Evolutionary conservation across 2,113 vertebrate genomes (phyloP), one percentile per base, ranked within the genome.

Genomic region (Calyptomena viridis): DNA sequence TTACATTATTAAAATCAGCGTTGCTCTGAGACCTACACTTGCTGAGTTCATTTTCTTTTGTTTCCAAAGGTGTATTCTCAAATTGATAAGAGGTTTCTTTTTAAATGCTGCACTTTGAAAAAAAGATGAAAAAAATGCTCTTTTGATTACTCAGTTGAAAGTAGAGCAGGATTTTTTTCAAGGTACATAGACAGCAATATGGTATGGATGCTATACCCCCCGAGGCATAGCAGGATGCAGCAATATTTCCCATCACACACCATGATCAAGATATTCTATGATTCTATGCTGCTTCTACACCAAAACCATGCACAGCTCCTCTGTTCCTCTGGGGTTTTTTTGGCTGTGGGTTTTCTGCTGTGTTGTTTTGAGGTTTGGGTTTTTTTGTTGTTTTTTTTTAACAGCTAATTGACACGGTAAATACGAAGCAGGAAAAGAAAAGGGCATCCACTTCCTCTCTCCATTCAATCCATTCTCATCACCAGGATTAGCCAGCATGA

Each of bases 381-480:
- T 40, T 59, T 24, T 31, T 37, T 28, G 21, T 44, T 60, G 46
- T 31, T 56, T 52, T 82, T 83, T 91, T 31, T 37, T 78, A 49
- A 62, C 55, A 77, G 71, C 85, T 88, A 93, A 97, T 84, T 89
- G 79, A 92, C 66, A 59, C 17, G 91, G 95, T 59, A 94, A 96
- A 96, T 72, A 92, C 60, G 64, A 81, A 93, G 83, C 95, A 95
- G 94, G 90, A 88, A 91, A 96, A 95, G 91, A 92, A 95, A 96
- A 95, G 84, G 95, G 94, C 91, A 96, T 92, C 89, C 58, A 59
- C 94, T 97, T 96, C 96, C 94, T 96, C 90, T 92, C 93, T 93
- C 92, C 91, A 91, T 96, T 96, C 95, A 97, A 96, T 96, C 89
- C 89, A 94, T 95, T 96, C 94, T 95, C 94, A 89, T 96, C 80